These are phyloP conservation scores for Pissodes strobi DNA, from an alignment of 1,140 invertebrate species.

Conservation along the genomic window DNA sequence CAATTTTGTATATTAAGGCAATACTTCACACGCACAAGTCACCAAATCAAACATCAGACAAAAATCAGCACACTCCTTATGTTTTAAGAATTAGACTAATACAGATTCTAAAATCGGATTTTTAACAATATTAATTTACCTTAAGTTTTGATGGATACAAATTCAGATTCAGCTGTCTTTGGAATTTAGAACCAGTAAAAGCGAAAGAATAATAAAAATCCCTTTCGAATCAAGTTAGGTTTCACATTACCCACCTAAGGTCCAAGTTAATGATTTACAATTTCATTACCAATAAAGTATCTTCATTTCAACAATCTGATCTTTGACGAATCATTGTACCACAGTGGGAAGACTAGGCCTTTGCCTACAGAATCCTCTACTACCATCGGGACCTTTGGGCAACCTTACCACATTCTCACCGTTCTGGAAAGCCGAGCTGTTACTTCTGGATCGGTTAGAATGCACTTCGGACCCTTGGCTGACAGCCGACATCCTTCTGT, in stretches of 20 bases:
- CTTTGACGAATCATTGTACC: constrained; percentile 12
- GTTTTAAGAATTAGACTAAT: too few relatives aligned
- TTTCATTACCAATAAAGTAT: background rate
- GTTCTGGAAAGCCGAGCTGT: constrained; percentile 60
- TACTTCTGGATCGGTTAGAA: constrained; percentile 59
- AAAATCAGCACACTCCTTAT: too few relatives aligned
- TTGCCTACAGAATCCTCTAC: constrained; percentile 70
- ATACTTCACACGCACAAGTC: too few relatives aligned
- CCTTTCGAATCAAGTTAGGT: too few relatives aligned
- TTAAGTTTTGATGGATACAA: too few relatives aligned
- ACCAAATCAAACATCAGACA: too few relatives aligned
- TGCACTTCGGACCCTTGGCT: constrained; percentile 59
- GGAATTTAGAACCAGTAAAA: too few relatives aligned
- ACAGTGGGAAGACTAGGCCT: constrained; percentile 38
- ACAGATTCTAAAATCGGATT: too few relatives aligned
- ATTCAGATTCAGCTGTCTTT: too few relatives aligned
- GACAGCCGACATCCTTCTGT: constrained; percentile 61
- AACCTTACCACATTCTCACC: constrained; percentile 74
- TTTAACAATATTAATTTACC: too few relatives aligned
- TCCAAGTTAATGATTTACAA: background rate
- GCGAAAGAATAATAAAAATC: too few relatives aligned
- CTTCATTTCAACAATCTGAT: background rate
- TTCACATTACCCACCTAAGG: background rate
- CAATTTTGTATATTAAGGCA: too few relatives aligned
- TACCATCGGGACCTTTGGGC: constrained; percentile 83